Conservation (phyloP, 2,888 invertebrate genomes). For the Eurytoma adleriae region DNA sequence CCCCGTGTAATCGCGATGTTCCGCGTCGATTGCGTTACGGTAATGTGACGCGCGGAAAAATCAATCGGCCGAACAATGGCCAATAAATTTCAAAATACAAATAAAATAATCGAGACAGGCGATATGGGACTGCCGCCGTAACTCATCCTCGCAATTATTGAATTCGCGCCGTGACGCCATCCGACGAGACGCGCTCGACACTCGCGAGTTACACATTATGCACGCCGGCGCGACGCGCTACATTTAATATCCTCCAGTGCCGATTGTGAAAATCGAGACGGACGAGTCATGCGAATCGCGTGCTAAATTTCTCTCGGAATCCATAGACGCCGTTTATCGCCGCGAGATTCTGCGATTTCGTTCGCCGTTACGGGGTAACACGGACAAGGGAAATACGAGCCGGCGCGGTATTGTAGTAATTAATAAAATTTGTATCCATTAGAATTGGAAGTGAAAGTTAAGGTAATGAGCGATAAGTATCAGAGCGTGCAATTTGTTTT, state of each 20-base stretch:
- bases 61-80: slow-evolving; percentile 36
- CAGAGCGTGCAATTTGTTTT: too few relatives aligned
- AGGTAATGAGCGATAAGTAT: too few relatives aligned
- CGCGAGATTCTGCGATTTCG: not conserved
- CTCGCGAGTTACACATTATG: not conserved
- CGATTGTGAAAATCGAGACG: too few relatives aligned
- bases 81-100: slow-evolving; percentile 50
- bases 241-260: not conserved
- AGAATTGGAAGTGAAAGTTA: too few relatives aligned
- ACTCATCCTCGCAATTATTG: slow-evolving; percentile 43
- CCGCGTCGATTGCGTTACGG: slow-evolving; percentile 23
- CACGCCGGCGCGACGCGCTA: not conserved
- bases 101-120: slow-evolving; percentile 29
- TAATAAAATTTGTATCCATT: too few relatives aligned
- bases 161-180: slow-evolving; percentile 42
- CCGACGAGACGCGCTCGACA: not conserved
- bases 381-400: too few relatives aligned
- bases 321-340: slow-evolving; percentile 10
- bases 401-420: too few relatives aligned
- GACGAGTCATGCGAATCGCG: too few relatives aligned
- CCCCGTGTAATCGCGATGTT: slow-evolving; percentile 12
- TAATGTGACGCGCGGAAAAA: slow-evolving; percentile 13
- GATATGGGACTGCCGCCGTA: slow-evolving; percentile 6
- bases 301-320: slow-evolving; percentile 15
- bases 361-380: too few relatives aligned